Evolutionary conservation across 2,888 invertebrate species (phyloP).

Genomic region (Leucoma salicis): DNA sequence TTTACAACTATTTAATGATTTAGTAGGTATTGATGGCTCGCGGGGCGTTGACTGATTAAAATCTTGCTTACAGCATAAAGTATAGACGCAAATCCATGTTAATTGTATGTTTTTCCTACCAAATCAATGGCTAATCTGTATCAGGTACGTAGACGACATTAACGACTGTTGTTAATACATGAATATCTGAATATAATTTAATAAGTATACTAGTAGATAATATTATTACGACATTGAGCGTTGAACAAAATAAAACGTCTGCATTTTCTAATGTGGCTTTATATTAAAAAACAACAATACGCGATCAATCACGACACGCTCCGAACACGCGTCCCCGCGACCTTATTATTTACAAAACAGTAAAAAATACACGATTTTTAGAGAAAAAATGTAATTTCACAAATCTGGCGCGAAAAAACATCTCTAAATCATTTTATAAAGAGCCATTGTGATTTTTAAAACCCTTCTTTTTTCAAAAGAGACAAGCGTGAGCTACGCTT

Average conservation of each 20-base stretch:
- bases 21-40: too few species aligned
- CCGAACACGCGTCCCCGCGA: constrained; percentile 51
- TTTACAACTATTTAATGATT: too few species aligned
- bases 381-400: constrained; percentile 57
- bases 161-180: too few species aligned
- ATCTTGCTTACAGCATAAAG: too few species aligned
- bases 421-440: constrained; percentile 76
- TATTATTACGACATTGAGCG: too few species aligned
- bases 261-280: constrained; percentile 22
- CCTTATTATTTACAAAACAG: constrained; percentile 46
- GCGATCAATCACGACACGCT: constrained; percentile 60
- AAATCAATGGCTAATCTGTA: too few species aligned
- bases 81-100: too few species aligned
- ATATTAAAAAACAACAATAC: constrained; percentile 47
- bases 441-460: constrained; percentile 70
- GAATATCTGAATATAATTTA: too few species aligned
- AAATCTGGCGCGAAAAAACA: constrained; percentile 54
- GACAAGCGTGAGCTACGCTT: constrained; percentile 71
- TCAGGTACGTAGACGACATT: too few species aligned
- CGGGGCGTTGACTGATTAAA: too few species aligned
- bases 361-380: constrained; percentile 48
- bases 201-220: too few species aligned
- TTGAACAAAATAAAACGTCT: constrained; percentile 13
- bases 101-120: too few species aligned
- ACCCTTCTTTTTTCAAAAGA: constrained; percentile 67